Percentiles rank a stretch among this genome's conserved stretches.
These are phyloP conservation scores for Chloroceryle aenea DNA, from an alignment of 2,113 vertebrate species.

Conservation along the genomic window DNA sequence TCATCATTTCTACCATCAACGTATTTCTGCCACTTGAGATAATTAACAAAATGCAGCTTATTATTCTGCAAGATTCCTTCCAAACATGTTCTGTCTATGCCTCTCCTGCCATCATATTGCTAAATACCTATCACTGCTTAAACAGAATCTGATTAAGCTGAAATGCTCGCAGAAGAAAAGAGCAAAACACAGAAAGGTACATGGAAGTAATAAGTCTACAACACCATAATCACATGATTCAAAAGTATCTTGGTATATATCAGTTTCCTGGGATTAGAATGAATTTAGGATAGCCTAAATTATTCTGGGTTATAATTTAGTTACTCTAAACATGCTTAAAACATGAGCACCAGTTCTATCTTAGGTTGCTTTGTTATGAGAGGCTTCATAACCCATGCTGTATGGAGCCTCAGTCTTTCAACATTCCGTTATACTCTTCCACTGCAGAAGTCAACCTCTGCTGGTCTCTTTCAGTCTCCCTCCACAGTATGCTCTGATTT, in stretches of 20 bases:
- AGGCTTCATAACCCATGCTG: not conserved
- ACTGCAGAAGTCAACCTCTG: not conserved
- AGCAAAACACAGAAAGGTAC: not conserved
- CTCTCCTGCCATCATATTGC: not conserved
- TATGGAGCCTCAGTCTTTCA: not conserved
- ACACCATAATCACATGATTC: not conserved
- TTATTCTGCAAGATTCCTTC: not conserved
- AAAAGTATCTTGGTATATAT: not conserved
- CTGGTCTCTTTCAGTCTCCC: not conserved
- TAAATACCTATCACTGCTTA: not conserved
- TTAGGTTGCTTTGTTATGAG: not conserved
- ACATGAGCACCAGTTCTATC: not conserved
- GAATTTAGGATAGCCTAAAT: not conserved
- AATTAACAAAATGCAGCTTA: not conserved
- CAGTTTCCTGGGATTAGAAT: not conserved
- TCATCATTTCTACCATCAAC: not conserved
- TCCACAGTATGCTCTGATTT: not conserved
- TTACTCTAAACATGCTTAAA: not conserved
- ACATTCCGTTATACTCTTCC: not conserved
- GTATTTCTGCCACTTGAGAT: not conserved
- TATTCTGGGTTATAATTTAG: not conserved
- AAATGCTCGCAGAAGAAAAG: not conserved
- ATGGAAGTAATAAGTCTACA: not conserved
- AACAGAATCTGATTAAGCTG: not conserved
- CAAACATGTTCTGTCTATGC: not conserved